A percentile compares a stretch with the other conserved stretches of the same genome.
Evolutionary conservation across 1,140 invertebrate genomes (phyloP).

Genomic region (Bombus picipes): DNA sequence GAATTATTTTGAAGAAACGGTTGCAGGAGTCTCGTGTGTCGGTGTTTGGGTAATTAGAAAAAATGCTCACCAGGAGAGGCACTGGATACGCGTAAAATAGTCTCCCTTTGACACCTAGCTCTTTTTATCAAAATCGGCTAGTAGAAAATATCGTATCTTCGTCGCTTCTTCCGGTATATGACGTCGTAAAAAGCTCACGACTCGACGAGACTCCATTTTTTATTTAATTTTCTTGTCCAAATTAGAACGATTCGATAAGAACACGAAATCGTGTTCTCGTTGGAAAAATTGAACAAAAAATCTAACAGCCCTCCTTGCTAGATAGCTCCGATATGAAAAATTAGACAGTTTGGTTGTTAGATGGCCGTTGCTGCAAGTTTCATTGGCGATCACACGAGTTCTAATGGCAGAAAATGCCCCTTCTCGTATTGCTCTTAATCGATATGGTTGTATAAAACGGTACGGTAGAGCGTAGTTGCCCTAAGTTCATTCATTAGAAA

Average conservation of each 20-base stretch:
- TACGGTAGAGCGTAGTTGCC: background rate
- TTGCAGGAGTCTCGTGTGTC: constrained; percentile 26
- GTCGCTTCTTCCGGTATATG: background rate
- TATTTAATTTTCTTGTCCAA: too few relatives aligned
- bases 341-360: constrained; percentile 22
- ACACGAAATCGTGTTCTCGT: background rate
- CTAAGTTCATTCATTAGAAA: background rate
- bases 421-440: constrained; percentile 9
- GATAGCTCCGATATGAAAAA: constrained; percentile 55
- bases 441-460: constrained; percentile 33
- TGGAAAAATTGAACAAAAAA: background rate
- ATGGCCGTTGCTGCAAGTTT: constrained; percentile 48
- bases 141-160: constrained; percentile 59
- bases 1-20: background rate
- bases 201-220: constrained; percentile 4
- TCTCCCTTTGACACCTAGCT: background rate
- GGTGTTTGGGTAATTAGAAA: constrained; percentile 1
- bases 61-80: constrained; percentile 29
- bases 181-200: constrained; percentile 15
- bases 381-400: constrained; percentile 44
- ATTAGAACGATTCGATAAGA: background rate
- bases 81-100: constrained; percentile 29
- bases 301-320: background rate
- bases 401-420: background rate
- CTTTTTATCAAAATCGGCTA: constrained; percentile 53